phyloP scores from a whole-genome alignment of 1,140 invertebrate genomes.

The Cecropterus lyciades region DNA sequence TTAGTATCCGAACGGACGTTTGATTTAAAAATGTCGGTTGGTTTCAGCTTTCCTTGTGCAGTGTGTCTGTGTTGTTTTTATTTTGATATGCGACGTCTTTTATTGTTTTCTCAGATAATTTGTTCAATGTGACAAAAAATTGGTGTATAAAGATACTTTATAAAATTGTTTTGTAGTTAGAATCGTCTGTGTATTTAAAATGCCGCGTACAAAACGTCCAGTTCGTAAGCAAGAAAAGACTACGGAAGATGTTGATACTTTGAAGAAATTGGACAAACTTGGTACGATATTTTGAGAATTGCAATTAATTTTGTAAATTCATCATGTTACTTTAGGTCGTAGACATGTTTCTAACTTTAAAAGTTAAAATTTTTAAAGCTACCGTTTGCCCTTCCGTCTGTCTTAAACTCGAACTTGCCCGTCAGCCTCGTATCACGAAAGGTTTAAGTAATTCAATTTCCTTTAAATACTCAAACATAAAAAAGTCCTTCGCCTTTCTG shows the following conservation, averaged over 20 bases:
- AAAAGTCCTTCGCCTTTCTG: too few relatives aligned
- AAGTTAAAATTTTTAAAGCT: too few relatives aligned
- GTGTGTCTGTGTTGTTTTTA: conserved; percentile 42
- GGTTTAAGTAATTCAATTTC: too few relatives aligned
- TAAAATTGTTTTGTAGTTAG: background rate
- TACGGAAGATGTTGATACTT: conserved; percentile 53
- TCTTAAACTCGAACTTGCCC: too few relatives aligned
- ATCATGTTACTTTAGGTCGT: too few relatives aligned
- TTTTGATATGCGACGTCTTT: background rate
- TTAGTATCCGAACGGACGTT: too few relatives aligned
- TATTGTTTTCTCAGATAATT: too few relatives aligned
- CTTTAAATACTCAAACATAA: too few relatives aligned
- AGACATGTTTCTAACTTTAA: too few relatives aligned
- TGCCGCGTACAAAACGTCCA: conserved; percentile 75
- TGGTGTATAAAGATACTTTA: background rate
- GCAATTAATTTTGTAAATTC: background rate
- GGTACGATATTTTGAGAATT: conserved; percentile 43
- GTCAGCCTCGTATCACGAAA: too few relatives aligned
- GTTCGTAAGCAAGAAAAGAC: conserved; percentile 59
- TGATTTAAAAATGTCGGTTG: conserved; percentile 42
- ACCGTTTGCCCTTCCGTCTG: too few relatives aligned
- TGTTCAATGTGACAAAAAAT: too few relatives aligned
- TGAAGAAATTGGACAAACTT: conserved; percentile 67
- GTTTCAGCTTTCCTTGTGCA: conserved; percentile 1
- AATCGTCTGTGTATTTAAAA: conserved; percentile 29